Evolutionary conservation across 2,113 vertebrate species (phyloP), one percentile per base, ranked within the genome.

Genomic region (Microtus oregoni): DNA sequence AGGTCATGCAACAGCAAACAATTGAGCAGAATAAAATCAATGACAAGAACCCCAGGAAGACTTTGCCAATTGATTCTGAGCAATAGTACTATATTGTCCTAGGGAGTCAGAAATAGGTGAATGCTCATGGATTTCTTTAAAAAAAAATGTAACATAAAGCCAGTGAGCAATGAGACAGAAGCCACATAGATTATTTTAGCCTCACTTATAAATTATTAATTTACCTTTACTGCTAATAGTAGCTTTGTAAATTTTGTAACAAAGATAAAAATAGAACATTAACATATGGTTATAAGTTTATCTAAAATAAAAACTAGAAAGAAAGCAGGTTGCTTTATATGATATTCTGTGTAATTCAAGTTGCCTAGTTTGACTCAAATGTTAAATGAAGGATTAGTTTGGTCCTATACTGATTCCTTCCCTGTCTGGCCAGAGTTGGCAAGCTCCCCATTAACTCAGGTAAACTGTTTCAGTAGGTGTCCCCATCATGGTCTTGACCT

Each of bases 21-120:
- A 86, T 24, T 89, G 92, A 95, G 73, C 67, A 91, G 95, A 95
- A 55, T 86, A 86, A 95, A 96, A 96, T 65, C 79, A 2, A 97
- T 95, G 75, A 75, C 32, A 77, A 83, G 44, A 83, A 87, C 35
- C 77, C 86, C 90, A 63, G 75, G 83, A 92, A 89, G 50, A 50
- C 7, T 35, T 91, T 41, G 68, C 44, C 44, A 35, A 32, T 85
- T 82, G 73, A 93, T 93, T 93, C 91, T 32, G 38, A 92, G 61
- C 89, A 86, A 94, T 83, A 87, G 41, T 91, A 38, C 41, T 26
- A 81, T 89, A 91, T 78, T 96, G 92, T 89, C 28, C 5, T 50
- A 92, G 67, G 32, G 73, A 95, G 44, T 92, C 90, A 89, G 76
- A 83, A 86, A 52, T 14, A 86, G 28, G 83, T 83, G 79, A 81